Conservation (phyloP, 1,140 invertebrate species). For the Halictus rubicundus region DNA sequence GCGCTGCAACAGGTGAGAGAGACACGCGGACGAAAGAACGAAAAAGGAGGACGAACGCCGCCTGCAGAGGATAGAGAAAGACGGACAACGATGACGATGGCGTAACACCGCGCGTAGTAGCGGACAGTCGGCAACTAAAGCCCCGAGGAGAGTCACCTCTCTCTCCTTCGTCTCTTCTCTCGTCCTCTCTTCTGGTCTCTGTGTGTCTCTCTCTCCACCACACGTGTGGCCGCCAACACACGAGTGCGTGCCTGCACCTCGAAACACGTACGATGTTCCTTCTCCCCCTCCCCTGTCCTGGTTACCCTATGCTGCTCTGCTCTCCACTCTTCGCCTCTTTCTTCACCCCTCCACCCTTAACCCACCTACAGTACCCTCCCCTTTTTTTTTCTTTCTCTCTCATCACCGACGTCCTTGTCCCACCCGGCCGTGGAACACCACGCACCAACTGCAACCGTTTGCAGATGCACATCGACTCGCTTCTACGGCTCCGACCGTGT, state of each 20-base stretch:
- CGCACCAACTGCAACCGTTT: conserved; percentile 59
- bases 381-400: conserved; percentile 33
- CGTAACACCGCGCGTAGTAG: conserved; percentile 70
- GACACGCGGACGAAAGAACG: conserved; percentile 15
- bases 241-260: conserved; percentile 52
- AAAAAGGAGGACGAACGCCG: conserved; percentile 15
- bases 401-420: conserved; percentile 20
- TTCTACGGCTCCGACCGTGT: background rate
- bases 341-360: conserved; percentile 55
- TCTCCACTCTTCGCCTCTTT: conserved; percentile 20
- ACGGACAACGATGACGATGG: conserved; percentile 58
- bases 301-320: conserved; percentile 22
- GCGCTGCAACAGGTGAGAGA: conserved; percentile 54
- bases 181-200: conserved; percentile 63
- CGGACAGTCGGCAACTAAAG: conserved; percentile 75
- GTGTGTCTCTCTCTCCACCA: conserved; percentile 60
- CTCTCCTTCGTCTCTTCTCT: conserved; percentile 65
- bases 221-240: conserved; percentile 59
- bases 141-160: conserved; percentile 72
- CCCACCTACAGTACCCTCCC: conserved; percentile 50
- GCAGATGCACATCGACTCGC: conserved; percentile 54
- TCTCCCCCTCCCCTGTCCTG: background rate
- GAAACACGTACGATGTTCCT: conserved; percentile 47
- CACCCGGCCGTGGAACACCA: conserved; percentile 39
- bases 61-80: conserved; percentile 20